Conservation (phyloP, 2,113 vertebrate species). For the Philantomba maxwellii region DNA sequence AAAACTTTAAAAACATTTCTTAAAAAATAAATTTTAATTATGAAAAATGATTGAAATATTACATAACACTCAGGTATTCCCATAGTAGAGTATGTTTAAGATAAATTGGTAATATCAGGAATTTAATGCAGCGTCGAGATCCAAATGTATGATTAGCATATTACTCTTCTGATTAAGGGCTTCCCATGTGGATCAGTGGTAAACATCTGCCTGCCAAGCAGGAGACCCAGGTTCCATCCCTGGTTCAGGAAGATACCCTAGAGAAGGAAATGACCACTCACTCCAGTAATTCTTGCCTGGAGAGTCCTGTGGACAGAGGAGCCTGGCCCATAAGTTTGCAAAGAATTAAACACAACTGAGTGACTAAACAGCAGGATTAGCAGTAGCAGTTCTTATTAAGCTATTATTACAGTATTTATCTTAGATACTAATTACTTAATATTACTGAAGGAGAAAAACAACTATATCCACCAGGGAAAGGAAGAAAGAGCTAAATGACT, state of each 20-base stretch:
- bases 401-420: not conserved
- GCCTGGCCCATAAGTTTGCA: not conserved
- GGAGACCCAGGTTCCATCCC: not conserved
- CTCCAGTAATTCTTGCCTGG: not conserved
- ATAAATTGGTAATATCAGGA: not conserved
- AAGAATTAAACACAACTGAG: not conserved
- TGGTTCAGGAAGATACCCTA: not conserved
- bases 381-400: not conserved
- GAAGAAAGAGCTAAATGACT: not conserved
- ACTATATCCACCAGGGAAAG: not conserved
- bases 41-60: not conserved
- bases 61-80: not conserved
- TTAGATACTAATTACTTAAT: not conserved
- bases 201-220: not conserved
- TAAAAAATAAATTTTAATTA: conserved; percentile 3
- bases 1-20: not conserved
- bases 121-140: not conserved
- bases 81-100: not conserved
- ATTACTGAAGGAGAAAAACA: not conserved
- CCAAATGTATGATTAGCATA: not conserved
- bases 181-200: not conserved
- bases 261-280: not conserved
- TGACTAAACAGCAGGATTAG: not conserved
- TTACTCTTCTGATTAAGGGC: not conserved
- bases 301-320: not conserved